These are phyloP conservation scores for Gorsachius goisagi DNA, from an alignment of 2,113 vertebrate species.

Conservation along the genomic window DNA sequence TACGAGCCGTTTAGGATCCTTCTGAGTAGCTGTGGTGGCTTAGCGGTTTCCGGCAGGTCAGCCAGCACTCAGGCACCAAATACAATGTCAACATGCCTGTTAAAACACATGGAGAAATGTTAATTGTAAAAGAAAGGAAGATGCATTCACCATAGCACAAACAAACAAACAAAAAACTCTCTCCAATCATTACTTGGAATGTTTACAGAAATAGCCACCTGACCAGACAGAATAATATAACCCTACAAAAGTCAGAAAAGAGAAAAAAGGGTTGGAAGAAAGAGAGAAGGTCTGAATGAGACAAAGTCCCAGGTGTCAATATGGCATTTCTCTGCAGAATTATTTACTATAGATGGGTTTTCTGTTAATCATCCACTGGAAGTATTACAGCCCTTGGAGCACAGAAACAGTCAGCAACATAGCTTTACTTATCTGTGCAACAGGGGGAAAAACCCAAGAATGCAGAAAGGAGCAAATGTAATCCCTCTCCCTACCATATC, in stretches of 20 bases:
- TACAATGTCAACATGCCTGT: neutral
- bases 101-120: neutral
- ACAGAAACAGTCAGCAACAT: neutral
- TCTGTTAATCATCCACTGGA: neutral
- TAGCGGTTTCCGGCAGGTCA: neutral
- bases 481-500: neutral
- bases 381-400: neutral
- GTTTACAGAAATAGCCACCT: neutral
- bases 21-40: neutral
- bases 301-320: neutral
- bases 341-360: neutral
- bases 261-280: neutral
- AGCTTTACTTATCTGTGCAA: neutral
- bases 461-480: neutral
- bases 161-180: neutral
- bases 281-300: neutral
- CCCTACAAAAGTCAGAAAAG: neutral
- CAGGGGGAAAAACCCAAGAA: neutral
- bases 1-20: neutral
- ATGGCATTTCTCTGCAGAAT: neutral
- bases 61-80: neutral
- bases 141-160: neutral
- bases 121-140: neutral
- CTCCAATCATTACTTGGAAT: neutral
- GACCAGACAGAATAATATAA: neutral